Conservation (phyloP, 2,888 invertebrate species). For the Dastarcus helophoroides region DNA sequence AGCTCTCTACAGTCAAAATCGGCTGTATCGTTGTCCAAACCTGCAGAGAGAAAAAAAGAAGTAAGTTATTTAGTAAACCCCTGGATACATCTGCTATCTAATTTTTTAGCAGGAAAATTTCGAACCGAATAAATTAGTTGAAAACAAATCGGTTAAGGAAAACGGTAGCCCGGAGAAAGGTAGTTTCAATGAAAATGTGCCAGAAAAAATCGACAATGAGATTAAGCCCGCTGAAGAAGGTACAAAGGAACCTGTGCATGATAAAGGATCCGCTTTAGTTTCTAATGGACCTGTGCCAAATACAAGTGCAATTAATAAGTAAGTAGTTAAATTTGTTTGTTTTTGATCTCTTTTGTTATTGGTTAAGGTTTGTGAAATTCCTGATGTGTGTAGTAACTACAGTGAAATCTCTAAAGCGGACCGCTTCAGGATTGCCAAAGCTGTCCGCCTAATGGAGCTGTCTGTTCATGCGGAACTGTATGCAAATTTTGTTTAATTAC, state of each 20-base stretch:
- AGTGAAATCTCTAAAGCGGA: no score
- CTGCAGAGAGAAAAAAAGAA: slow-evolving; percentile 18
- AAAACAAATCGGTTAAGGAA: not conserved
- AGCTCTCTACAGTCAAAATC: slow-evolving; percentile 34
- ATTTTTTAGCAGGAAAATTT: slow-evolving; percentile 4
- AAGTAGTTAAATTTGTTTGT: slow-evolving; percentile 6
- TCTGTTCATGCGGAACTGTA: no score
- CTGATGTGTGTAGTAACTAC: no score
- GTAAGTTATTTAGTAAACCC: slow-evolving; percentile 4
- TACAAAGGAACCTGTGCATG: slow-evolving; percentile 7
- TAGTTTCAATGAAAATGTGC: slow-evolving; percentile 17
- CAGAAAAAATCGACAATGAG: slow-evolving; percentile 19
- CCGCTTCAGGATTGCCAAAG: no score
- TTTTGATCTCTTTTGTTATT: not conserved
- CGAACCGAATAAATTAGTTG: not conserved
- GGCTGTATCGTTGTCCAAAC: slow-evolving; percentile 30
- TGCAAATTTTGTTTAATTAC: no score
- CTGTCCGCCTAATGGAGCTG: no score
- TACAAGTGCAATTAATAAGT: slow-evolving; percentile 18
- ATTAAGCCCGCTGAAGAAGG: slow-evolving; percentile 14
- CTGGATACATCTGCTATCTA: not conserved
- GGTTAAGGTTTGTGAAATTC: no score
- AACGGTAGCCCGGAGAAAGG: slow-evolving; percentile 9
- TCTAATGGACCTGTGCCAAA: slow-evolving; percentile 15
- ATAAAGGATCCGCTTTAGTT: slow-evolving; percentile 9